Conservation (phyloP, 1,140 invertebrate genomes). For the Dysdera silvatica region DNA sequence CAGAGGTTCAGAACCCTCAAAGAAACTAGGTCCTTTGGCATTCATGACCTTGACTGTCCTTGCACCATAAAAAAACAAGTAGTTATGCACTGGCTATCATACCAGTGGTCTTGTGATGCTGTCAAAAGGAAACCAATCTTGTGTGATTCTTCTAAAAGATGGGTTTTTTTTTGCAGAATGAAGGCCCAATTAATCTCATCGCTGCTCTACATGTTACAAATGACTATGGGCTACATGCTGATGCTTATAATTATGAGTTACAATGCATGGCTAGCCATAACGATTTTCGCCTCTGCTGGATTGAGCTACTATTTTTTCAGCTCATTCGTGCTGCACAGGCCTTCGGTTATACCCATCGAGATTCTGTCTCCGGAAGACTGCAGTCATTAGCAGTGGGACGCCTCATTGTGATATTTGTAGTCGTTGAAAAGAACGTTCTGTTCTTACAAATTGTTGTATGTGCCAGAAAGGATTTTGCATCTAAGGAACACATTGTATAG, state of each 20-base stretch:
- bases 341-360: constrained; percentile 17
- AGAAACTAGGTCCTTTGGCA: neutral
- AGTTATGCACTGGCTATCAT: neutral
- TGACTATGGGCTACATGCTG: constrained; percentile 28
- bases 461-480: too few relatives aligned
- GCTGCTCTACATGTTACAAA: constrained; percentile 30
- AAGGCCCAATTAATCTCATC: constrained; percentile 16
- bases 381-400: too few relatives aligned
- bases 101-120: neutral
- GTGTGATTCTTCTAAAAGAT: neutral
- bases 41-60: neutral
- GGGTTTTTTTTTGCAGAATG: constrained; percentile 9
- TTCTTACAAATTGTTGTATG: too few relatives aligned
- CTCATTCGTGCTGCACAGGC: constrained; percentile 14
- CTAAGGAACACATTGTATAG: too few relatives aligned
- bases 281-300: constrained; percentile 20
- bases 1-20: neutral
- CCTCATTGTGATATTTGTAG: too few relatives aligned
- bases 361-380: constrained; percentile 14
- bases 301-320: constrained; percentile 30
- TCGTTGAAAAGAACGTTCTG: too few relatives aligned
- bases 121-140: neutral
- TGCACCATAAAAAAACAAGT: neutral
- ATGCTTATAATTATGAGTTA: constrained; percentile 33
- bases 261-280: constrained; percentile 26